Evolutionary conservation across 2,888 invertebrate species (phyloP), one percentile per base, ranked within the genome.

Genomic region (Lymantria monacha): DNA sequence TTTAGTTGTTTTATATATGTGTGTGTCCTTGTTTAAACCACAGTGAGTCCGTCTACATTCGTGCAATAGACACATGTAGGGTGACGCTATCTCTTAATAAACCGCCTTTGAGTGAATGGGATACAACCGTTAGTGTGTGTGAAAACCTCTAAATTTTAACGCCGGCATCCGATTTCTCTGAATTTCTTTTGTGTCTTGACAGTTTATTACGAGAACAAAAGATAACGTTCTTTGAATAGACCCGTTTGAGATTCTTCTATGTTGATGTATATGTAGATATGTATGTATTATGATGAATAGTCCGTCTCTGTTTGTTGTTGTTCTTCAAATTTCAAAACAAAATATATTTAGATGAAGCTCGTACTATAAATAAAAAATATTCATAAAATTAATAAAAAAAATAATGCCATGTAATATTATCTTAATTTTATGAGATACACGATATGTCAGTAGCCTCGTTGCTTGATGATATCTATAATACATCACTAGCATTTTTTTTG

Each of bases 141-240:
- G 73, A 66, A 70, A 62, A 66, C 57, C 69, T 69, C 74, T 81
- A 80, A 83, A 85, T 83, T 81, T 82, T 66, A 74, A 70, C 70
- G 72, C 72, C 70, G 77, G 80, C 83, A 82, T 81, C 74, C 77
- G 79, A 79, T 76, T 78, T 77, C 80, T 72, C 78, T 73, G 78
- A 77, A 77, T 81, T 85, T 85, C 85, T 85, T 85, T 86, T 86
- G 85, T 85, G 67, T 71, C 70, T 76, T 81, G 83, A 81, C 83
- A 82, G 84, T 85, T 86, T 41, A 86, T 85, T 85, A 85, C 68
- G 81, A 81, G 85, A 85, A 87, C 86, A 85, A 86, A 80, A 81
- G 84, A 73, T 78, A 77, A 77, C 79, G 76, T 74, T 79, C 76
- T 84, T 80, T 77, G 82, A 83, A 73, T 75, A 74, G 77, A 79